phyloP scores from a whole-genome alignment of 2,113 vertebrate genomes.

The Fregata magnificens region DNA sequence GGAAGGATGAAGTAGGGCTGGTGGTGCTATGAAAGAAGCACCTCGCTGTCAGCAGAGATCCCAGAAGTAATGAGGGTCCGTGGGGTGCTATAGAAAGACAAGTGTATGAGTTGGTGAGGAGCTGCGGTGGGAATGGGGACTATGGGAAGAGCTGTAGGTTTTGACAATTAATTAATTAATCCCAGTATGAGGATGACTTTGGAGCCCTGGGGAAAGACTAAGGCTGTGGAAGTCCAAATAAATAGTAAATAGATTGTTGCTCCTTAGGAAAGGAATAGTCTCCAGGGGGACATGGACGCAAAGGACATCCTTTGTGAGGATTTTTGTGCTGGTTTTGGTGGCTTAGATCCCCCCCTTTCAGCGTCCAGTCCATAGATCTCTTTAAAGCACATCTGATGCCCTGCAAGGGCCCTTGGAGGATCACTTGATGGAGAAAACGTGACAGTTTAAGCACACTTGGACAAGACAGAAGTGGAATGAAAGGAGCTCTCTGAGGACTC shows the following conservation, averaged over 20 bases:
- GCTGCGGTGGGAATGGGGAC: background rate
- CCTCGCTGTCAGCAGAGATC: background rate
- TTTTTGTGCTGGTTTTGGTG: background rate
- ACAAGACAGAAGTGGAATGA: background rate
- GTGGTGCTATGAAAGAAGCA: background rate
- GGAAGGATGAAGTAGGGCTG: background rate
- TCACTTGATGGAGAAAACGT: background rate
- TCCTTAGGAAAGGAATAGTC: background rate
- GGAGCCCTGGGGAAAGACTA: background rate
- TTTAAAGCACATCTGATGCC: background rate
- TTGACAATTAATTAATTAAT: background rate
- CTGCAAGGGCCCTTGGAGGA: background rate
- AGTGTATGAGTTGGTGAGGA: background rate
- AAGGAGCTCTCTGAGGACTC: background rate
- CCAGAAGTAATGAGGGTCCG: too few species aligned
- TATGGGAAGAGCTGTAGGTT: background rate
- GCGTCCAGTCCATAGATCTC: background rate
- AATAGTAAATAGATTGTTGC: background rate
- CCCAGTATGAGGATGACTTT: background rate
- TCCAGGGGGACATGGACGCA: fast-evolving
- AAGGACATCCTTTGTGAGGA: background rate
- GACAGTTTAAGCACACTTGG: background rate
- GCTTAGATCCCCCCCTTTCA: background rate
- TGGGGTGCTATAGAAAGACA: background rate
- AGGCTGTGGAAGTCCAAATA: background rate